A percentile compares a stretch with the other conserved stretches of the same genome.
Conservation (phyloP, 2,113 vertebrate species). For the Trachemys scripta region DNA sequence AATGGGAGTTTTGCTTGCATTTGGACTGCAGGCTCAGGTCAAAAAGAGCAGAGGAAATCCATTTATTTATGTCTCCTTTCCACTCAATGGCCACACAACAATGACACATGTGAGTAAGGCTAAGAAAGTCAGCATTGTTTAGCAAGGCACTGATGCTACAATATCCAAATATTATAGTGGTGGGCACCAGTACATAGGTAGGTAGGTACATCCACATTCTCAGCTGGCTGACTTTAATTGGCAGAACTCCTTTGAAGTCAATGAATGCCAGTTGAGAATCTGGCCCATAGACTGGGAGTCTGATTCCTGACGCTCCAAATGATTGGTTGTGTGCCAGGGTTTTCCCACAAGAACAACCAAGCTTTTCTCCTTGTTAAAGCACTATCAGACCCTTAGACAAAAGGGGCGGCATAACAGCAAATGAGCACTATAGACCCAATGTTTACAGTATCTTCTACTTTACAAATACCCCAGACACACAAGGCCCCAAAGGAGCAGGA, state of each 20-base stretch:
- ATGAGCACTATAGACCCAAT: neutral
- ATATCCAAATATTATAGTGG: neutral
- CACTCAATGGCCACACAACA: accelerated
- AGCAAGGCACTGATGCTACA: accelerated
- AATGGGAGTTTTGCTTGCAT: accelerated
- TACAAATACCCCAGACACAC: neutral
- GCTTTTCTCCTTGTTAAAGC: neutral
- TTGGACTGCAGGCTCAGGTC: neutral
- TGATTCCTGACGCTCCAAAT: neutral
- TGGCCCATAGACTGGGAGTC: neutral
- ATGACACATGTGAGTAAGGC: neutral
- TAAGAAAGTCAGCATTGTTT: accelerated
- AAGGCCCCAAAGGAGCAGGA: neutral
- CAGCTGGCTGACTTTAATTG: neutral
- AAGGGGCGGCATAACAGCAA: neutral
- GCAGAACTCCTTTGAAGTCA: no score
- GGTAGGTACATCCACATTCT: neutral
- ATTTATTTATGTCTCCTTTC: neutral
- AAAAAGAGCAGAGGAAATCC: neutral
- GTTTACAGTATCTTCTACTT: neutral
- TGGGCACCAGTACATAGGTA: neutral
- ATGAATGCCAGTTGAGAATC: neutral
- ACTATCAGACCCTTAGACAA: neutral
- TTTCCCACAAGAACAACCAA: neutral
- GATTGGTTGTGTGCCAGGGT: neutral